A percentile compares a stretch with the other conserved stretches of the same genome.
These are phyloP conservation scores for Procavia capensis DNA, from an alignment of 2,113 vertebrate genomes.

Conservation along the genomic window DNA sequence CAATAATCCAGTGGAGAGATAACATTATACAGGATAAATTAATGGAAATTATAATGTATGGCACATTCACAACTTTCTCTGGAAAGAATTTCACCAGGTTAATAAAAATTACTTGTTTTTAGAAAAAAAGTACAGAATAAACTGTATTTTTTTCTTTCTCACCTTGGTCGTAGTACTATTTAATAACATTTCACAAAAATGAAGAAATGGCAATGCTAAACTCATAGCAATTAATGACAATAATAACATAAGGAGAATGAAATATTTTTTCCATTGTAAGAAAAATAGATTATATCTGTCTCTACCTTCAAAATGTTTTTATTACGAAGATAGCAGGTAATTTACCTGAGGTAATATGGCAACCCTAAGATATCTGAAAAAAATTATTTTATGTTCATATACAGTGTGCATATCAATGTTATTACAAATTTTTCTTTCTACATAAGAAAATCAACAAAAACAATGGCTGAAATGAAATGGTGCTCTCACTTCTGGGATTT, in stretches of 20 bases:
- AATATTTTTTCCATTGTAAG: neutral
- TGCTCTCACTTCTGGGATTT: neutral
- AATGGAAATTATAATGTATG: neutral
- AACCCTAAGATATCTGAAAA: neutral
- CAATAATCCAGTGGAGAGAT: neutral
- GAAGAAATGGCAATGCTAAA: constrained; percentile 7
- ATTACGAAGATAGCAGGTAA: neutral
- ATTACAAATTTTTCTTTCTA: neutral
- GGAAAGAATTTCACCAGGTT: constrained; percentile 49
- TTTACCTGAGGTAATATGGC: neutral
- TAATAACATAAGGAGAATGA: neutral
- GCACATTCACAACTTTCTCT: constrained; percentile 27
- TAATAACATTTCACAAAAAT: neutral
- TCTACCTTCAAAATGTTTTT: neutral
- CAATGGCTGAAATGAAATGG: neutral
- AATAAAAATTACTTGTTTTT: neutral
- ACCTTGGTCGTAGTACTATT: constrained; percentile 58
- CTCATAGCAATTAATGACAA: neutral
- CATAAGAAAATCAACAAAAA: neutral
- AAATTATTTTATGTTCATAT: neutral
- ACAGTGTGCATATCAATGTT: neutral
- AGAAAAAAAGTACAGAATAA: neutral
- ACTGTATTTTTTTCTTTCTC: constrained; percentile 62
- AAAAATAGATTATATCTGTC: constrained; percentile 5
- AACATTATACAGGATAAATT: neutral